phyloP scores from a whole-genome alignment of 2,888 invertebrate genomes.

The Schizaphis graminum region DNA sequence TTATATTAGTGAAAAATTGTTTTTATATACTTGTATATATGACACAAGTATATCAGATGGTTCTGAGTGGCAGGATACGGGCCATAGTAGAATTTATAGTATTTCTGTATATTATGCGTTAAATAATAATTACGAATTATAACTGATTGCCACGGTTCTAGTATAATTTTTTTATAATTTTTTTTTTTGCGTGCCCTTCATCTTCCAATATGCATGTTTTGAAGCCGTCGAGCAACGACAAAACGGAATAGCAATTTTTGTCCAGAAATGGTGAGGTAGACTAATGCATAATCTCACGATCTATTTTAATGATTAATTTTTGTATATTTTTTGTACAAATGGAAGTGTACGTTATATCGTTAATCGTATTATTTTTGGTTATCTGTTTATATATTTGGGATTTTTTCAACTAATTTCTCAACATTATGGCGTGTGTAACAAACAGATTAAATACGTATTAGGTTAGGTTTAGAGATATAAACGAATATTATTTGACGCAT shows the following conservation, averaged over 20 bases:
- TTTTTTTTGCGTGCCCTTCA: too few relatives aligned
- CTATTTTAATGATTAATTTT: not conserved
- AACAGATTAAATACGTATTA: conserved; percentile 36
- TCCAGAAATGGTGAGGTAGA: not conserved
- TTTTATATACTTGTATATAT: too few relatives aligned
- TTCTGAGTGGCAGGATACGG: too few relatives aligned
- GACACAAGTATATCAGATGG: too few relatives aligned
- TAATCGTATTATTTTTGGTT: not conserved
- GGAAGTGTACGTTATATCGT: not conserved
- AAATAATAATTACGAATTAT: too few relatives aligned
- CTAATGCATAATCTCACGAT: not conserved
- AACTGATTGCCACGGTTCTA: too few relatives aligned
- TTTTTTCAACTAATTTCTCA: not conserved
- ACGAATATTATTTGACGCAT: conserved; percentile 32
- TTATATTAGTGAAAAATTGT: too few relatives aligned
- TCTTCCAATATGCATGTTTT: not conserved
- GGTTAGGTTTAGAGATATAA: not conserved
- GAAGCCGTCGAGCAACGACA: not conserved
- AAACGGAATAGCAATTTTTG: not conserved
- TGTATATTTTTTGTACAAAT: not conserved
- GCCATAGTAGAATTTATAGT: too few relatives aligned
- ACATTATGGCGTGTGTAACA: not conserved
- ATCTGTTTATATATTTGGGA: not conserved
- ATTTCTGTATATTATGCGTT: too few relatives aligned
- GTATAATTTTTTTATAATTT: too few relatives aligned